A percentile compares a stretch with the other conserved stretches of the same genome.
phyloP scores from a whole-genome alignment of 30 jellyfish, hydroid and myxozoan species.

The Hydractinia symbiolongicarpus region DNA sequence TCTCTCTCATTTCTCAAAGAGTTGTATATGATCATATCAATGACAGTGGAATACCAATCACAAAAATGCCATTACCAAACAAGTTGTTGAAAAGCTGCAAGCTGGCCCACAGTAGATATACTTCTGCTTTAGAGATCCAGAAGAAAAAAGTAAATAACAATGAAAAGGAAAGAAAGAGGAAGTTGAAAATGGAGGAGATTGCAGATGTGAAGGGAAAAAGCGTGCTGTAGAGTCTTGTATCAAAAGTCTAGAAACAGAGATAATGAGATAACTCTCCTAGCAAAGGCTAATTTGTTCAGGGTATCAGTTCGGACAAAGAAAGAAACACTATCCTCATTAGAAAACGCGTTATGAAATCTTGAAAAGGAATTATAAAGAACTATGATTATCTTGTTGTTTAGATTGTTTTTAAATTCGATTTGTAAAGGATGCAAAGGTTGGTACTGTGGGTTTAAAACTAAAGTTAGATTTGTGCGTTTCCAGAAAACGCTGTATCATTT shows the following conservation, averaged over 20 bases:
- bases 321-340: neutral
- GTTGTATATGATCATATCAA: neutral
- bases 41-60: neutral
- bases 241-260: neutral
- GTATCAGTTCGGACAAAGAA: neutral
- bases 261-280: neutral
- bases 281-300: neutral
- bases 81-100: conserved; percentile 18
- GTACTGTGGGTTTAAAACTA: too few species aligned
- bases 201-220: conserved; percentile 1
- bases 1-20: neutral
- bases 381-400: neutral
- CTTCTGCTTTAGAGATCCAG: neutral
- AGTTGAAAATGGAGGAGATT: neutral
- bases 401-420: too few species aligned
- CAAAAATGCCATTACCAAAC: neutral
- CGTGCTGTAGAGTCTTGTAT: neutral
- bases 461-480: too few species aligned
- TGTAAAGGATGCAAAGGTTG: too few species aligned
- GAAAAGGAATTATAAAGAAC: neutral
- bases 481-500: too few species aligned
- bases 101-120: neutral
- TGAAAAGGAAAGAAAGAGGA: neutral
- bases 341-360: neutral
- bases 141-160: neutral